Evolutionary conservation across 2,888 invertebrate genomes (phyloP).

Genomic region (Oligia latruncula): DNA sequence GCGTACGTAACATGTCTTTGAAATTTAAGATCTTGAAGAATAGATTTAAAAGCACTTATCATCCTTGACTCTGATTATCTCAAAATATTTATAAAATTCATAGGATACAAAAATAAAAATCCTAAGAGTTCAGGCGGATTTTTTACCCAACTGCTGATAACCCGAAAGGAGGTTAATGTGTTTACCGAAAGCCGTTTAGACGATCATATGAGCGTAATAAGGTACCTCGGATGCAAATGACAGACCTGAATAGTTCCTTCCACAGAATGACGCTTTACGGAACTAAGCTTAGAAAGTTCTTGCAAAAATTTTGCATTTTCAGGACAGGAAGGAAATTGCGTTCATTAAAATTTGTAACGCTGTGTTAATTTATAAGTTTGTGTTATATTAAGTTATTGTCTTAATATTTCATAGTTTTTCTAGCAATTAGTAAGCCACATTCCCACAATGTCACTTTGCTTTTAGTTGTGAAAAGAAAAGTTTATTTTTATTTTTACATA

Average conservation of each 20-base stretch:
- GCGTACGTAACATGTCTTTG: neutral
- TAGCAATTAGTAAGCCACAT: neutral
- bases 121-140: slow-evolving; percentile 12
- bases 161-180: slow-evolving; percentile 57
- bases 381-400: neutral
- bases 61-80: neutral
- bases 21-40: neutral
- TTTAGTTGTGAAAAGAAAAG: neutral
- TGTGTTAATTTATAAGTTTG: neutral
- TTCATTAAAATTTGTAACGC: slow-evolving; percentile 8
- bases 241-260: slow-evolving; percentile 50
- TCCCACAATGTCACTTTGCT: too few relatives aligned
- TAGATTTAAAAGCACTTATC: too few relatives aligned
- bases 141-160: slow-evolving; percentile 50
- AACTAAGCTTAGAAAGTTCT: slow-evolving; percentile 19
- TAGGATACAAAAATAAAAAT: neutral
- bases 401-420: neutral
- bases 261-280: slow-evolving; percentile 25
- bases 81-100: neutral
- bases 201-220: slow-evolving; percentile 53
- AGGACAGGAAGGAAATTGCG: slow-evolving; percentile 13
- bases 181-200: slow-evolving; percentile 55
- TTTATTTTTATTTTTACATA: neutral
- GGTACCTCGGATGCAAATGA: slow-evolving; percentile 61
- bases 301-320: slow-evolving; percentile 19